Percentiles rank a stretch among this genome's conserved stretches.
These are phyloP conservation scores for Scopus umbretta DNA, from an alignment of 2,113 vertebrate species.

Conservation along the genomic window DNA sequence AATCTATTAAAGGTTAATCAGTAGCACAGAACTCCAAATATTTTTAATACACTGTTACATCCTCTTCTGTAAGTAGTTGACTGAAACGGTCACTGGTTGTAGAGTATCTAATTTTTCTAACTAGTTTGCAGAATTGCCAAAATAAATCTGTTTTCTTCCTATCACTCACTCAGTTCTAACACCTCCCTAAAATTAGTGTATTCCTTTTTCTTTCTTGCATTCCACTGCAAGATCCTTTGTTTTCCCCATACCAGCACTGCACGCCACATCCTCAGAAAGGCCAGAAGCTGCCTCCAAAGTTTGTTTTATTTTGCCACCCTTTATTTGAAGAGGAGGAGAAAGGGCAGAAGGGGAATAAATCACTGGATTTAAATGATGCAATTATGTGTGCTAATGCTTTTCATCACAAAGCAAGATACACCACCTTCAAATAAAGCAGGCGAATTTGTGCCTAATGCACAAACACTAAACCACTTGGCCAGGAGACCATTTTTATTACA, in stretches of 20 bases:
- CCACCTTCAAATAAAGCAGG: neutral
- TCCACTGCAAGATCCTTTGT: neutral
- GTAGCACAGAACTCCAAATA: neutral
- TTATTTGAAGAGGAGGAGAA: neutral
- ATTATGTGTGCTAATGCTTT: neutral
- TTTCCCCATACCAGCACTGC: neutral
- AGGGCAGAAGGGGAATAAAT: neutral
- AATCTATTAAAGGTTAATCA: neutral
- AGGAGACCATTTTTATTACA: neutral
- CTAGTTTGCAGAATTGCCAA: neutral
- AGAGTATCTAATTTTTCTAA: neutral
- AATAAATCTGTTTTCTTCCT: neutral
- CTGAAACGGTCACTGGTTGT: neutral
- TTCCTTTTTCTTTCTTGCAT: neutral
- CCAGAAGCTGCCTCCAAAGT: neutral
- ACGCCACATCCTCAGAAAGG: neutral
- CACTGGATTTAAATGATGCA: neutral
- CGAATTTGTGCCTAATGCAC: neutral
- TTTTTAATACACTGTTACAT: neutral
- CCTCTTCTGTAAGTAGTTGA: neutral
- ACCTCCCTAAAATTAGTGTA: neutral
- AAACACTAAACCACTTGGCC: neutral
- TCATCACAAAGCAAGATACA: neutral
- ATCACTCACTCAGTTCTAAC: neutral
- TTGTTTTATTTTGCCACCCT: neutral